These are phyloP conservation scores for Pteropus alecto DNA, from an alignment of 2,113 vertebrate species.

Conservation along the genomic window DNA sequence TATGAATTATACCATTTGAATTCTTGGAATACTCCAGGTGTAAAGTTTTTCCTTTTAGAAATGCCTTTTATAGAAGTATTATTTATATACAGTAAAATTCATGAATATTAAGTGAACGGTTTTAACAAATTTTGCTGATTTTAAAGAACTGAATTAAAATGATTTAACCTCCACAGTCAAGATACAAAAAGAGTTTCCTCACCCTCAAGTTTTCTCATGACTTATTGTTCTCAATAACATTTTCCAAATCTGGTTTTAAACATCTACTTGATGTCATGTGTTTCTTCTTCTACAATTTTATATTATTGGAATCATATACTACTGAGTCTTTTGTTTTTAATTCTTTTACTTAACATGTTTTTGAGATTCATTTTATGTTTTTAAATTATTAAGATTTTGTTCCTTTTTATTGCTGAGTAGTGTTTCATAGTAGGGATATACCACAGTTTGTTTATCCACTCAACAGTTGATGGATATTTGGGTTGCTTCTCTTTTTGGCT, in stretches of 20 bases:
- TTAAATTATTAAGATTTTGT: constrained; percentile 5
- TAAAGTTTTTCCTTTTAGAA: background rate
- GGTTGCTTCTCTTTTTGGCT: background rate
- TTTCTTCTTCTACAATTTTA: background rate
- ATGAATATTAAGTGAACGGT: background rate
- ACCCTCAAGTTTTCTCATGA: background rate
- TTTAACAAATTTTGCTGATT: background rate
- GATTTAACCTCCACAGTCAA: background rate
- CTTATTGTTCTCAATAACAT: background rate
- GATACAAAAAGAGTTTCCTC: background rate
- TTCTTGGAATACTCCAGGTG: background rate
- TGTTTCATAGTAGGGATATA: background rate
- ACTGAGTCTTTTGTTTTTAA: background rate
- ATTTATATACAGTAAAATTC: background rate
- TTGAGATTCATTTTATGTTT: background rate
- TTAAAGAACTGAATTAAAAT: background rate
- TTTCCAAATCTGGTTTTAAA: background rate
- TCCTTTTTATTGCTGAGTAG: background rate
- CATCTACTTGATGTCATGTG: background rate
- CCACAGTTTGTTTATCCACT: background rate
- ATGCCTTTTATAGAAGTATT: background rate
- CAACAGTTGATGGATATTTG: background rate
- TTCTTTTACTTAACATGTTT: background rate
- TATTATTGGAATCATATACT: background rate
- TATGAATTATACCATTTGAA: background rate